These are phyloP conservation scores for Naja naja DNA, from an alignment of 2,113 vertebrate species.

Conservation along the genomic window DNA sequence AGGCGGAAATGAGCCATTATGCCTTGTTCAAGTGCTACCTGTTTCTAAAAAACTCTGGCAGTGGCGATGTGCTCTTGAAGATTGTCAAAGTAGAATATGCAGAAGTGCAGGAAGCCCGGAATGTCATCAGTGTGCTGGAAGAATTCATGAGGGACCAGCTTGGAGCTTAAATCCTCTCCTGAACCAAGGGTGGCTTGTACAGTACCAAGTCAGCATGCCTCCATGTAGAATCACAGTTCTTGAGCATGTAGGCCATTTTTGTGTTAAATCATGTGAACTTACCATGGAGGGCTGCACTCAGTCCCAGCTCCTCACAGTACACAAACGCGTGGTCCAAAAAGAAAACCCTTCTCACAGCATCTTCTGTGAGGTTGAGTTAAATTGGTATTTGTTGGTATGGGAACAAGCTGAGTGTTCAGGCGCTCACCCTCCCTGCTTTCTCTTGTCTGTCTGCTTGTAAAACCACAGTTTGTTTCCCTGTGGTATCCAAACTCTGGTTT, in stretches of 20 bases:
- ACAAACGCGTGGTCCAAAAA: background rate
- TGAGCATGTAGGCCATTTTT: background rate
- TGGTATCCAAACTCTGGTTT: background rate
- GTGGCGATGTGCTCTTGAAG: constrained; percentile 88
- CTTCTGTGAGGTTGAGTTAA: background rate
- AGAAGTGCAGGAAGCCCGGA: constrained; percentile 89
- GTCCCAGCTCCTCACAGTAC: background rate
- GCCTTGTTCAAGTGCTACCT: constrained; percentile 91
- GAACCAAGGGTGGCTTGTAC: background rate
- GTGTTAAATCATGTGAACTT: background rate
- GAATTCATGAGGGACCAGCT: constrained; percentile 84
- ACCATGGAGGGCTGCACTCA: background rate
- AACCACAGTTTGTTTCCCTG: background rate
- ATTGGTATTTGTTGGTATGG: background rate
- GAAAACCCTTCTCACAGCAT: background rate
- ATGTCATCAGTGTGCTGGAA: constrained; percentile 87
- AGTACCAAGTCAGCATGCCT: background rate
- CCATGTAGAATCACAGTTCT: background rate
- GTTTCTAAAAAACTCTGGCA: constrained; percentile 93
- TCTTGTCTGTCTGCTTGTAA: background rate
- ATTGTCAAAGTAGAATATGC: constrained; percentile 89
- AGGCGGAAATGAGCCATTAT: constrained; percentile 96
- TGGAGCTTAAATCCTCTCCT: constrained; percentile 34
- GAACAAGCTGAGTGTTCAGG: background rate
- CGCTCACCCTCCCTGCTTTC: background rate